A percentile compares a stretch with the other conserved stretches of the same genome.
These are phyloP conservation scores for Cheumatopsyche charites DNA, from an alignment of 1,140 invertebrate species.

Conservation along the genomic window DNA sequence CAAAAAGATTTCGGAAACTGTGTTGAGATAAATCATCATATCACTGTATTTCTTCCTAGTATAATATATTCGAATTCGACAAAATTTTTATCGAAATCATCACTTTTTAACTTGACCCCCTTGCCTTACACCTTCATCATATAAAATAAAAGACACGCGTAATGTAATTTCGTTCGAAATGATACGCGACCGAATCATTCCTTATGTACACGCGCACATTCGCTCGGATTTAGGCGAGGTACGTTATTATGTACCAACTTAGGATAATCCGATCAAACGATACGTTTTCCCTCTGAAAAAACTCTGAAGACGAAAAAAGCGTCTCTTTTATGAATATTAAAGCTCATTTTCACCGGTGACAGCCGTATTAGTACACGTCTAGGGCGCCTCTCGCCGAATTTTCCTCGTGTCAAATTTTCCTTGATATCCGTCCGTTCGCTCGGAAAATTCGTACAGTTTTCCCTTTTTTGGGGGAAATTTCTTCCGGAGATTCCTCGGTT, in stretches of 20 bases:
- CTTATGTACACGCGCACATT: background rate
- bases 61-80: too few relatives aligned
- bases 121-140: too few relatives aligned
- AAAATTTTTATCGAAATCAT: too few relatives aligned
- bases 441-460: background rate
- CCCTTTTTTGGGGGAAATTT: background rate
- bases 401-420: conserved; percentile 17
- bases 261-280: conserved; percentile 7
- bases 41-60: too few relatives aligned
- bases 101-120: too few relatives aligned
- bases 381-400: background rate
- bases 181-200: too few relatives aligned
- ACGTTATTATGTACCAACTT: too few relatives aligned
- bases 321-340: conserved; percentile 29
- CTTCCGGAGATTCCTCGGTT: too few relatives aligned
- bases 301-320: background rate
- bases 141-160: too few relatives aligned
- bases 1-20: too few relatives aligned
- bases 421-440: conserved; percentile 6
- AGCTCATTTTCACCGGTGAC: conserved; percentile 30
- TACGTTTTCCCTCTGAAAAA: background rate
- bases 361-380: conserved; percentile 28
- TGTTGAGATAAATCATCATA: too few relatives aligned
- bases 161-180: too few relatives aligned
- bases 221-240: background rate